Conservation (phyloP, 2,113 vertebrate genomes). For the Toxostoma redivivum region DNA sequence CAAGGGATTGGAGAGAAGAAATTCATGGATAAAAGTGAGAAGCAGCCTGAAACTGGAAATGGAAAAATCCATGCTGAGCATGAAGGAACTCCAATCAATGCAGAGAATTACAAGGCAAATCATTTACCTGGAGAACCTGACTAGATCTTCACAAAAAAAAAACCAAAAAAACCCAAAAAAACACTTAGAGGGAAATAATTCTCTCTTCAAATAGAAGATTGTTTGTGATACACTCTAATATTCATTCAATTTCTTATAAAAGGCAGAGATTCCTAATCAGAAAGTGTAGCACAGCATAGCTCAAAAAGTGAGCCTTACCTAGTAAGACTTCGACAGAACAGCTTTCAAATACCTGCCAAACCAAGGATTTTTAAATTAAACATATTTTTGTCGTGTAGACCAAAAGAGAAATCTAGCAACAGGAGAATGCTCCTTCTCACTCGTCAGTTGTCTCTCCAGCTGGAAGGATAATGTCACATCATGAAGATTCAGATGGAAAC, state of each 20-base stretch:
- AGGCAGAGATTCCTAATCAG: background rate
- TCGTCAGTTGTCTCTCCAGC: background rate
- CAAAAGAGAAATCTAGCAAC: background rate
- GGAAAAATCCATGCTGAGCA: background rate
- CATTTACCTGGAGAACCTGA: background rate
- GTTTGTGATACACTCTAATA: background rate
- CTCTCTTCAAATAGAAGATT: background rate
- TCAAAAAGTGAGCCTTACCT: background rate
- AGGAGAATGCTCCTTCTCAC: background rate
- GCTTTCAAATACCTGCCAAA: background rate
- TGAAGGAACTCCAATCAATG: background rate
- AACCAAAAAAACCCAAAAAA: background rate
- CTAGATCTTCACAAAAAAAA: background rate
- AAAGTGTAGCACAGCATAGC: background rate
- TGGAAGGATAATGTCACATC: background rate
- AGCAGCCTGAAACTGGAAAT: background rate
- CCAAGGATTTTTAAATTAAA: background rate
- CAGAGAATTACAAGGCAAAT: background rate
- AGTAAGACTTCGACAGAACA: background rate
- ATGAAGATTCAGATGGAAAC: background rate
- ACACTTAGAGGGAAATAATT: background rate
- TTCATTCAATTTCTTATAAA: background rate
- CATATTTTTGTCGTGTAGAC: background rate
- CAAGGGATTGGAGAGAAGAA: background rate
- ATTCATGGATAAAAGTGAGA: background rate